These are phyloP conservation scores for Hucho hucho DNA, from an alignment of 2,113 vertebrate genomes.

Conservation along the genomic window DNA sequence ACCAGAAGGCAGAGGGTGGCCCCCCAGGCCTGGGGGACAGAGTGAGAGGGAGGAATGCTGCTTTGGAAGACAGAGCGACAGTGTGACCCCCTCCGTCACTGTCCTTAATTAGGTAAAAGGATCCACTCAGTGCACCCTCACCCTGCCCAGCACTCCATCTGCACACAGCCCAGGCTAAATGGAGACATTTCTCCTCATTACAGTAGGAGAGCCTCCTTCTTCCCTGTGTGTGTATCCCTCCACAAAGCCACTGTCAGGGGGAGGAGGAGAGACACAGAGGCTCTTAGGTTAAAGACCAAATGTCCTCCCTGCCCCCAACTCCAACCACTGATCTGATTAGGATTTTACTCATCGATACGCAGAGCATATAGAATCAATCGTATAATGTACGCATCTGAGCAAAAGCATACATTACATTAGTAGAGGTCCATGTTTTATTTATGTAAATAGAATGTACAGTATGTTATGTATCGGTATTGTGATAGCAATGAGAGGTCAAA, in stretches of 20 bases:
- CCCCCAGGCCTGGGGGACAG: constrained; percentile 46
- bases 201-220: constrained; percentile 57
- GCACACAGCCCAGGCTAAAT: constrained; percentile 71
- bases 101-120: constrained; percentile 87
- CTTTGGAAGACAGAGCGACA: constrained; percentile 60
- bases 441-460: no score
- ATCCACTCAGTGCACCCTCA: constrained; percentile 72
- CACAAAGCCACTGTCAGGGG: constrained; percentile 56
- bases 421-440: constrained; percentile 17
- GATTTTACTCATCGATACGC: constrained; percentile 65
- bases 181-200: constrained; percentile 84
- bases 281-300: constrained; percentile 71
- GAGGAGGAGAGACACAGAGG: constrained; percentile 64
- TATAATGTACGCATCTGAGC: constrained; percentile 62
- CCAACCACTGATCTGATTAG: constrained; percentile 69
- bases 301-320: constrained; percentile 54
- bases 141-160: constrained; percentile 72
- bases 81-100: constrained; percentile 66
- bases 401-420: constrained; percentile 58
- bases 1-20: constrained; percentile 75
- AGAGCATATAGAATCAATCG: constrained; percentile 63
- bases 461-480: no score
- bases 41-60: constrained; percentile 48
- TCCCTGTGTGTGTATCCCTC: constrained; percentile 53
- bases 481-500: constrained; percentile 40